Base-by-base conservation (phyloP, 2,113 vertebrate genomes). In the Illadopsis cleaveri region DNA sequence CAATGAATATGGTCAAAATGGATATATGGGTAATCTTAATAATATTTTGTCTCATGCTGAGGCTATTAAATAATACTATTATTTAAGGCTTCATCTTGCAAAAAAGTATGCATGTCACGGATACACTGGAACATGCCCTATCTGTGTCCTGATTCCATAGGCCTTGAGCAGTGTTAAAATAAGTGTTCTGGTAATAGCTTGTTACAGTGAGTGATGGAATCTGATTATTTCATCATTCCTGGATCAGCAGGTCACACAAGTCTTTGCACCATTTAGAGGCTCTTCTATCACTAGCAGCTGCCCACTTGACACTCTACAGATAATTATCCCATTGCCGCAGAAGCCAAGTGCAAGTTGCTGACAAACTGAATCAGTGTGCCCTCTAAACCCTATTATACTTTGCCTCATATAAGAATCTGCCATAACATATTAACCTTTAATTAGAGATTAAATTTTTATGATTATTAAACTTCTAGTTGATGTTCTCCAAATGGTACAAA, bases 221-320 rank as follows among this genome's bases (percentile, higher is more conserved):
- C 58, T 83, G 76, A 96, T 91, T 93, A 93, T 88, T 93, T 94
- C 50, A 54, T 81, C 56, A 53, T 83, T 87, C 51, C 78, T 70
- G 69, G 65, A 61, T 42, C 44, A 62, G 82, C 89, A 82, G 79
- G 86, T 96, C 87, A 94, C 56, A 18, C 30, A 5, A 22, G 19
- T 86, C 76, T 86, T 80, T 38, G 21, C 73, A 73, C 18, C n/a
- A 77, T 51, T 79, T 86, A 42, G 54, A 89, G 45, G 30, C 33
- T 69, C 56, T 88, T 84, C 38, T 77, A 82, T 62, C 66, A 79
- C 60, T 44, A 68, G 38, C 81, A 81, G 82, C 48, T 76, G 50
- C 47, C 35, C 68, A 65, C 79, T 71, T 93, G 85, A 87, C 72
- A 48, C 66, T 56, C 68, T 89, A 60, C 42, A 65, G 61, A 89